Percentiles rank a stretch among this genome's conserved stretches.
Conservation (phyloP, 1,140 invertebrate genomes). For the Wasmannia auropunctata region DNA sequence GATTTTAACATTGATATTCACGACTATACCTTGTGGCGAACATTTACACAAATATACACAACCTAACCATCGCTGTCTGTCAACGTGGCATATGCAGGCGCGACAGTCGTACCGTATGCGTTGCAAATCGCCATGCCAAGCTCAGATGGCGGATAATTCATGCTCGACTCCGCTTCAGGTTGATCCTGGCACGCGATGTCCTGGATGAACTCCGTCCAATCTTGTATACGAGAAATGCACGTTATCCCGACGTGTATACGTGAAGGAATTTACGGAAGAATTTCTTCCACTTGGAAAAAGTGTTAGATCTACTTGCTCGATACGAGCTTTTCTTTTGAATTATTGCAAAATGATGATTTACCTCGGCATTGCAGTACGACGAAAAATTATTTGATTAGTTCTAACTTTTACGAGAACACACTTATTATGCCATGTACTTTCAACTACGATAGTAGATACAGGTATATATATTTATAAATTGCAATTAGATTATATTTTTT, state of each 20-base stretch:
- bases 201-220: constrained; percentile 14
- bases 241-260: background rate
- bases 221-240: background rate
- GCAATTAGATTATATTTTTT: too few species aligned
- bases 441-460: too few species aligned
- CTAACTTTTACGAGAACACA: too few species aligned
- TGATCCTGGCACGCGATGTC: constrained; percentile 4
- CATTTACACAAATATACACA: background rate
- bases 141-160: constrained; percentile 36
- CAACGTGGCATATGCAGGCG: constrained; percentile 38
- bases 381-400: too few species aligned
- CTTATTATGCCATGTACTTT: too few species aligned
- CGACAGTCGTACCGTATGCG: constrained; percentile 9
- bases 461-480: too few species aligned
- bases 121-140: constrained; percentile 41
- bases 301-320: background rate
- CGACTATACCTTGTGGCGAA: background rate
- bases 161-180: constrained; percentile 18
- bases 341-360: too few species aligned
- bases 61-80: constrained; percentile 17
- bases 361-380: too few species aligned
- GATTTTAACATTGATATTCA: constrained; percentile 20
- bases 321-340: too few species aligned
- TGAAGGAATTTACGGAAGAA: background rate
- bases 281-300: background rate